These are phyloP conservation scores for Nephrocerus scutellatus DNA, from an alignment of 2,888 invertebrate genomes.

Conservation along the genomic window DNA sequence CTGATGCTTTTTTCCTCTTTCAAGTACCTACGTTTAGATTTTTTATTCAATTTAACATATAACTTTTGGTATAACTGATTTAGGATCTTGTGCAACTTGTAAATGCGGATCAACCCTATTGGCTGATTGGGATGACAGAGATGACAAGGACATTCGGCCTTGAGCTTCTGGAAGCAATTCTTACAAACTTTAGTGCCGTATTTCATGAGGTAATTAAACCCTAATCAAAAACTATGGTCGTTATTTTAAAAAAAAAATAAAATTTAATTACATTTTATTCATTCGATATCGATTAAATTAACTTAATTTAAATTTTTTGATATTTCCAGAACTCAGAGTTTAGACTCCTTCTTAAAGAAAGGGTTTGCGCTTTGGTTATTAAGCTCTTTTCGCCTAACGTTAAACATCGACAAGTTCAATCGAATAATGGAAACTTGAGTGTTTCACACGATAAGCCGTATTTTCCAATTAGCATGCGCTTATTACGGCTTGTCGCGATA, in stretches of 20 bases:
- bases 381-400: conserved; percentile 97
- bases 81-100: conserved; percentile 93
- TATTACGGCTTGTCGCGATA: conserved; percentile 85
- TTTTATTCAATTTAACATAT: neutral
- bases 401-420: conserved; percentile 67
- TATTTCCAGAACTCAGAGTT: conserved; percentile 81
- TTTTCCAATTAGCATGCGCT: conserved; percentile 93
- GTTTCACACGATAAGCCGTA: conserved; percentile 80
- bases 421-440: conserved; percentile 54
- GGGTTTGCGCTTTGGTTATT: conserved; percentile 97
- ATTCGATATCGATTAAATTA: too few relatives aligned
- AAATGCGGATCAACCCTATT: conserved; percentile 92
- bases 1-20: conserved; percentile 91
- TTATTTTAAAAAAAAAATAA: neutral
- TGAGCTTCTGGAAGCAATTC: conserved; percentile 87
- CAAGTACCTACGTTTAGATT: conserved; percentile 55
- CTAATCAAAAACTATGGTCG: neutral
- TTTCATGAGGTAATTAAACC: conserved; percentile 64
- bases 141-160: conserved; percentile 96
- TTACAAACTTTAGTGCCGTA: conserved; percentile 77
- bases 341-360: conserved; percentile 87
- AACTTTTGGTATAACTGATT: too few relatives aligned
- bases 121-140: conserved; percentile 93
- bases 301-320: conserved; percentile 4
- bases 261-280: too few relatives aligned